These are phyloP conservation scores for Psilanteris sp. DNA, from an alignment of 1,140 invertebrate genomes.

Conservation along the genomic window DNA sequence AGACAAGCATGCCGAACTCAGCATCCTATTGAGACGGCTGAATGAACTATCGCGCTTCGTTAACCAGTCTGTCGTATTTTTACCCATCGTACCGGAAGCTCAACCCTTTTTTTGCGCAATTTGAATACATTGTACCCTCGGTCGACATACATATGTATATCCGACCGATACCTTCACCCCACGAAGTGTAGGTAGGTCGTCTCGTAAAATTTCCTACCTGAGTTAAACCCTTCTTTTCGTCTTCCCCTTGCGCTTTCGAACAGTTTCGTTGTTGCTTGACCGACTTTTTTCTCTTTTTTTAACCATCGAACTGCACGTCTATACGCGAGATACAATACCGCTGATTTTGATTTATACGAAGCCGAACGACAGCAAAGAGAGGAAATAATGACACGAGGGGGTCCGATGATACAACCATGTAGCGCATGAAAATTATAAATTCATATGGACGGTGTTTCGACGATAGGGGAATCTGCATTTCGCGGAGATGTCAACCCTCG, in stretches of 20 bases:
- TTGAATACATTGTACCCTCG: constrained; percentile 80
- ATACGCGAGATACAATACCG: constrained; percentile 70
- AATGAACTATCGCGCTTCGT: constrained; percentile 80
- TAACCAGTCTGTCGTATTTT: constrained; percentile 81
- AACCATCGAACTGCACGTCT: constrained; percentile 43
- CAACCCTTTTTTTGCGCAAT: constrained; percentile 78
- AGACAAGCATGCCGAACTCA: constrained; percentile 69
- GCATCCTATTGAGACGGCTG: constrained; percentile 78
- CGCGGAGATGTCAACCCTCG: constrained; percentile 56
- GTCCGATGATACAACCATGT: constrained; percentile 60
- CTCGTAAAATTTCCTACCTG: constrained; percentile 65
- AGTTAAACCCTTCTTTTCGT: constrained; percentile 41
- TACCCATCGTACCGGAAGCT: constrained; percentile 70
- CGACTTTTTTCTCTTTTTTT: constrained; percentile 72
- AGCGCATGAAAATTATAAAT: constrained; percentile 79
- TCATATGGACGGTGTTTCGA: constrained; percentile 71
- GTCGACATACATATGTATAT: constrained; percentile 80
- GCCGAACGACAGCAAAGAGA: constrained; percentile 73
- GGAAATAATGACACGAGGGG: constrained; percentile 60
- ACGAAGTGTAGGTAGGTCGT: constrained; percentile 56
- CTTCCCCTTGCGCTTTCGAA: constrained; percentile 42
- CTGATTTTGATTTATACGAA: constrained; percentile 80
- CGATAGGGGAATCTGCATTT: constrained; percentile 66
- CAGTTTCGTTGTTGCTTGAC: constrained; percentile 77
- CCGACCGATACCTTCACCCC: constrained; percentile 74